A percentile compares a stretch with the other conserved stretches of the same genome.
These are phyloP conservation scores for Thymelicus acteon DNA, from an alignment of 2,888 invertebrate genomes.

Conservation along the genomic window DNA sequence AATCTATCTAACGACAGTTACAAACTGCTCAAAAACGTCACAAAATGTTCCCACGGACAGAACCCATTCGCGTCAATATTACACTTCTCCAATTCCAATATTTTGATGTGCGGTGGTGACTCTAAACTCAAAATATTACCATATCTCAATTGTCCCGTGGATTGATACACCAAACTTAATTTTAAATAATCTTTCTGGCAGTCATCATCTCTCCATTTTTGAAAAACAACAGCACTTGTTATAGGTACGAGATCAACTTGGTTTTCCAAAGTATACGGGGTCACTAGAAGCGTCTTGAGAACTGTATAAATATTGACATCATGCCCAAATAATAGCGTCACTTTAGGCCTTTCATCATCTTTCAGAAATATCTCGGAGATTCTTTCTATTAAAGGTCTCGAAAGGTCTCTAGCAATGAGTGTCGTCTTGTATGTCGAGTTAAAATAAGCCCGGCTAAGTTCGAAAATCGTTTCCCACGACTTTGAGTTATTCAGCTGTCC, in stretches of 20 bases:
- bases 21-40: slow-evolving; percentile 48
- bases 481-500: slow-evolving; percentile 53
- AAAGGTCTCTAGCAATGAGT: slow-evolving; percentile 65
- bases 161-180: slow-evolving; percentile 69
- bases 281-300: slow-evolving; percentile 60
- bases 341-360: slow-evolving; percentile 49
- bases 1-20: not conserved
- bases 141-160: slow-evolving; percentile 62
- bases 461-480: slow-evolving; percentile 60
- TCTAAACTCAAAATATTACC: slow-evolving; percentile 53
- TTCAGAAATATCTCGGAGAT: slow-evolving; percentile 58
- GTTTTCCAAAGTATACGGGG: slow-evolving; percentile 55
- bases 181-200: slow-evolving; percentile 55
- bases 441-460: slow-evolving; percentile 62
- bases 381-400: slow-evolving; percentile 61
- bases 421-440: slow-evolving; percentile 68
- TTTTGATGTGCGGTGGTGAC: slow-evolving; percentile 59
- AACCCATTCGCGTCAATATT: slow-evolving; percentile 56
- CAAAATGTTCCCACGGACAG: slow-evolving; percentile 68
- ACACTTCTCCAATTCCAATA: slow-evolving; percentile 62
- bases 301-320: slow-evolving; percentile 73
- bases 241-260: slow-evolving; percentile 65
- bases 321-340: slow-evolving; percentile 71
- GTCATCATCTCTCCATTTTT: slow-evolving; percentile 62
- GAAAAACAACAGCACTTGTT: slow-evolving; percentile 73